Conservation (phyloP, 1,140 invertebrate species). For the Tetragonula clypearis region DNA sequence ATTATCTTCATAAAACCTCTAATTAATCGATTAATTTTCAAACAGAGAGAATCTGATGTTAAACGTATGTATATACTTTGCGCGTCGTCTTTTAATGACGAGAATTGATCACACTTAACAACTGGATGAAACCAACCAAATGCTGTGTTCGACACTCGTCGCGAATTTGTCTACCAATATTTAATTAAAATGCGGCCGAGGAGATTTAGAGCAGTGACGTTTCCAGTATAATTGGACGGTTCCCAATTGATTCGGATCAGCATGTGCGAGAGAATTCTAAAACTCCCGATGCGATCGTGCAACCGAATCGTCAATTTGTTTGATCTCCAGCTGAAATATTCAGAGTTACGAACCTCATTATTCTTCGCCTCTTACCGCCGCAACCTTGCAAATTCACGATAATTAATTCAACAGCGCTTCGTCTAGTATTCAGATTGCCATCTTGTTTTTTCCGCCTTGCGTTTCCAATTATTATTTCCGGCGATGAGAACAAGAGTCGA, state of each 20-base stretch:
- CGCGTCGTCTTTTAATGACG: not conserved
- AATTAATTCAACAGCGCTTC: too few relatives aligned
- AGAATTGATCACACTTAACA: not conserved
- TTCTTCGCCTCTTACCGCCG: not conserved
- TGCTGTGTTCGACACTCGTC: not conserved
- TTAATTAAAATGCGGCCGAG: not conserved
- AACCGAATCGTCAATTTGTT: conserved; percentile 1
- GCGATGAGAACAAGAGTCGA: not conserved
- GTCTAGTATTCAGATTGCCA: too few relatives aligned
- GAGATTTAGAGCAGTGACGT: conserved; percentile 6
- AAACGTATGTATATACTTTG: not conserved
- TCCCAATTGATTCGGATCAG: conserved; percentile 3
- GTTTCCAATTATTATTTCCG: not conserved
- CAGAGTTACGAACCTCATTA: not conserved
- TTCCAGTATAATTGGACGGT: not conserved
- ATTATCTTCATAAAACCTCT: too few relatives aligned
- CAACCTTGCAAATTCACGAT: not conserved
- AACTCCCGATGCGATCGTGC: not conserved
- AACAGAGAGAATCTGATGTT: not conserved
- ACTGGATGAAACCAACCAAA: not conserved
- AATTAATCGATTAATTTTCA: not conserved
- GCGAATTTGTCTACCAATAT: conserved; percentile 4
- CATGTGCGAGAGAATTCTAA: not conserved
- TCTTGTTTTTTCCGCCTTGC: too few relatives aligned
- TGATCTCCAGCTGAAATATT: not conserved